Conservation (phyloP, 2,113 vertebrate species). For the Fulica atra region DNA sequence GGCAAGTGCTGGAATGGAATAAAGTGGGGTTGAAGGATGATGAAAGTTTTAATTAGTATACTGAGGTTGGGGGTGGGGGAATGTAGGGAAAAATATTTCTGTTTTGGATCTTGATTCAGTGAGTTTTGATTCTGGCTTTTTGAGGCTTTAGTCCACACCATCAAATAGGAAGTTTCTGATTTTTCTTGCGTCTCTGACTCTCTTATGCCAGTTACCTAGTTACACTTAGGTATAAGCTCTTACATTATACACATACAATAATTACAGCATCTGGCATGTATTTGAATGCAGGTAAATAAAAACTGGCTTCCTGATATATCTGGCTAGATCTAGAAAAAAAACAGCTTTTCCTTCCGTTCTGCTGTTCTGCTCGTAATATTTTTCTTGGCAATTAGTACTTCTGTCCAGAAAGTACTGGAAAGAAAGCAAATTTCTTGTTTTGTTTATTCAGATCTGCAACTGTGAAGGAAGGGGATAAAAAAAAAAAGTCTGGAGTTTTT, state of each 20-base stretch:
- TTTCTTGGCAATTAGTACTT: neutral
- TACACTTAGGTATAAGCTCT: neutral
- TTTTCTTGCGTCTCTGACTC: neutral
- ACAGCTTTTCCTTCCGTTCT: neutral
- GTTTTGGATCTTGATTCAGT: neutral
- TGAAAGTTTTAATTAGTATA: neutral
- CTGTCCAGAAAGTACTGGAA: neutral
- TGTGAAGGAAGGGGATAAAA: neutral
- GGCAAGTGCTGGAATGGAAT: neutral
- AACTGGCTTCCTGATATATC: neutral
- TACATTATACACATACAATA: neutral
- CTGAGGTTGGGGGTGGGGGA: neutral
- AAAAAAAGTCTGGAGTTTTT: neutral
- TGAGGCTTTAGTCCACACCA: no score
- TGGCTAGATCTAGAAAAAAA: neutral
- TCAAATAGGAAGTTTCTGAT: neutral
- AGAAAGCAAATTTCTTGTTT: neutral
- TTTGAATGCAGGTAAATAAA: neutral
- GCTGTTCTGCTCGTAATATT: neutral
- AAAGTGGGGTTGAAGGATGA: neutral
- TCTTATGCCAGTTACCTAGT: neutral
- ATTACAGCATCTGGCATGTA: neutral
- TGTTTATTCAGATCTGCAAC: neutral
- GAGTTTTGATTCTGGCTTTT: no score
- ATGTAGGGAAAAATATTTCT: neutral